Evolutionary conservation across 2,113 vertebrate genomes (phyloP).

Genomic region (Cepphus grylle): DNA sequence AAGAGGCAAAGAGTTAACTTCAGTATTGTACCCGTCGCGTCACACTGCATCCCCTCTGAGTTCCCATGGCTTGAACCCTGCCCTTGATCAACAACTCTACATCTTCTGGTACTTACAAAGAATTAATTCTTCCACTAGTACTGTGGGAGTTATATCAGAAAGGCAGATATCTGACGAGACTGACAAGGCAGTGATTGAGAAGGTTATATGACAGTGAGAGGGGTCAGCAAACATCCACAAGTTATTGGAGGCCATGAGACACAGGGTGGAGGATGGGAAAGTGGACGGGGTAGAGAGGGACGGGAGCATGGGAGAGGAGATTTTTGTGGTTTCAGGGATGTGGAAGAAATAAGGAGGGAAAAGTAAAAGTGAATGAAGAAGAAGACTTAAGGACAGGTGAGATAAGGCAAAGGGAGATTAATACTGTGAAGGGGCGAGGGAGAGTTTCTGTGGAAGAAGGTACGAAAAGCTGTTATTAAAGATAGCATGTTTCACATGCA

Average conservation of each 20-base stretch:
- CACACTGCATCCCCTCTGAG: background rate
- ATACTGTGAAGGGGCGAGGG: background rate
- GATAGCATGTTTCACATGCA: background rate
- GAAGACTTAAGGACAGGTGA: background rate
- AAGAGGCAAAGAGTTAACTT: background rate
- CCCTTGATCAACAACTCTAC: background rate
- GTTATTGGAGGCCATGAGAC: background rate
- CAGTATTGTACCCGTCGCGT: rapidly evolving
- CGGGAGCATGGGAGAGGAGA: background rate
- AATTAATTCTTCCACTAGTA: background rate
- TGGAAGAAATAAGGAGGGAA: background rate
- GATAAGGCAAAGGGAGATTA: background rate
- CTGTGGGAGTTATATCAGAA: background rate
- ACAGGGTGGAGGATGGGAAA: background rate
- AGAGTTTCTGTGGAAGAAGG: background rate
- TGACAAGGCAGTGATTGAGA: background rate
- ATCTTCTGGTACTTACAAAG: background rate
- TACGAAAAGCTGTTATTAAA: background rate
- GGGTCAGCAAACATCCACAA: background rate
- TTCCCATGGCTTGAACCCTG: background rate
- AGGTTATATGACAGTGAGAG: background rate
- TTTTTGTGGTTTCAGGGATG: background rate
- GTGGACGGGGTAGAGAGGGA: no score
- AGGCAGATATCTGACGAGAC: background rate
- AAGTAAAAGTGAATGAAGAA: background rate